Base-by-base conservation (phyloP, 1,140 invertebrate genomes). In the Hyposmocoma kahamanoa region DNA sequence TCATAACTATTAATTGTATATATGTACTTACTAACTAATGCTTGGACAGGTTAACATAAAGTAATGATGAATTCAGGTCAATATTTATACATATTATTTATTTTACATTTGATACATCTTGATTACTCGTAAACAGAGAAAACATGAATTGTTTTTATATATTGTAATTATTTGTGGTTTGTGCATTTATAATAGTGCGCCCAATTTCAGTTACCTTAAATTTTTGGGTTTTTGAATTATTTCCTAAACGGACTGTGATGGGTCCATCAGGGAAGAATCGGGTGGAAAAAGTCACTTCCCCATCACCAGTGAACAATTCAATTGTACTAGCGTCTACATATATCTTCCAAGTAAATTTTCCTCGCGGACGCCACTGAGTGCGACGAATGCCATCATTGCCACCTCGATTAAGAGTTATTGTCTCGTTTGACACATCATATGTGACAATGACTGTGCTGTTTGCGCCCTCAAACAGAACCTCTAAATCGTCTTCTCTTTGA, bases 241-340 rank as follows among this genome's bases (percentile, higher is more conserved):
- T 41, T 13, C 57, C 64, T 41, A 80, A 20, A 0, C 65, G 54
- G 5, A 80, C 44, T 9, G 13, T 59, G 4, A 81, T 44, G 4
- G 47, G 22, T 1, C 62, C 69, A 3, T 55, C 30, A 4, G 72
- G 74, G 55, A 78, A 85, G 22, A 67, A 76, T 58, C 78, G 62
- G 39, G 74, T 82, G 0, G 78, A 71, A 32, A 84, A 72, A 5
- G 68, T 72, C 1, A 82, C 60, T 43, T 82, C 73, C 11, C 84
- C 84, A 4, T 74, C 54, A 1, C 78, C 81, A 49, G 68, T 77
- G 45, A 85, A 84, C 21, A 86, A 20, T 56, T 87, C 84, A 34
- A 87, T 67, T 0, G 84, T 84, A 55, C 82, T 85, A 1, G 71
- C 63, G 47, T 87, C 84, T 6, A 86, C 50, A 38, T 61, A 80